These are phyloP conservation scores for Daphoenositta chrysoptera DNA, from an alignment of 2,113 vertebrate species.

Conservation along the genomic window DNA sequence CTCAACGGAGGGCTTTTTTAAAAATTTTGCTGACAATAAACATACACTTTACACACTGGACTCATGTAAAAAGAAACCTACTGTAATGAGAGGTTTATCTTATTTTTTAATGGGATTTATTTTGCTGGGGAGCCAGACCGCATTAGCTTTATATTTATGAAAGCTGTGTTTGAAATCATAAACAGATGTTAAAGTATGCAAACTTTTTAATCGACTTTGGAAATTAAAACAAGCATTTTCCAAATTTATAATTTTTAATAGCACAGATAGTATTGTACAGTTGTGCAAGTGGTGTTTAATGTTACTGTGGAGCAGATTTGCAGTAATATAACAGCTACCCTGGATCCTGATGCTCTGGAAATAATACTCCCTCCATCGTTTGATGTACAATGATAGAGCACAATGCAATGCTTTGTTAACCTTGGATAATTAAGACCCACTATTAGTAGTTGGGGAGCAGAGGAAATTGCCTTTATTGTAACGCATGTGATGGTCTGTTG, in stretches of 20 bases:
- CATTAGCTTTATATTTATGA: conserved; percentile 47
- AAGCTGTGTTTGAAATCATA: conserved; percentile 45
- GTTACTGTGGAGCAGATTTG: background rate
- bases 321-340: background rate
- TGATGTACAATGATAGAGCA: background rate
- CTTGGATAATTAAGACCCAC: conserved; percentile 25
- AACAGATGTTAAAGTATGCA: conserved; percentile 57
- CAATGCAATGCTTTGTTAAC: conserved; percentile 53
- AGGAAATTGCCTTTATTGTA: conserved; percentile 41
- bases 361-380: background rate
- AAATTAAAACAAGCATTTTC: conserved; percentile 24
- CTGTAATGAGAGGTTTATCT: conserved; percentile 36
- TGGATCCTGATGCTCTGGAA: background rate
- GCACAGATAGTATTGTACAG: background rate
- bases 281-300: conserved; percentile 5
- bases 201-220: conserved; percentile 25
- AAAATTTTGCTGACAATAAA: conserved; percentile 56
- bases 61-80: conserved; percentile 43
- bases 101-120: conserved; percentile 60
- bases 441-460: conserved; percentile 29
- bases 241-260: conserved; percentile 32
- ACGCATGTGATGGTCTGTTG: conserved; percentile 45
- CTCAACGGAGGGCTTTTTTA: background rate
- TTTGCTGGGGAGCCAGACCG: conserved; percentile 38
- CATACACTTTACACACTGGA: conserved; percentile 39